These are phyloP conservation scores for Emydoidea blandingii DNA, from an alignment of 2,797 vertebrate genomes.

Conservation along the genomic window DNA sequence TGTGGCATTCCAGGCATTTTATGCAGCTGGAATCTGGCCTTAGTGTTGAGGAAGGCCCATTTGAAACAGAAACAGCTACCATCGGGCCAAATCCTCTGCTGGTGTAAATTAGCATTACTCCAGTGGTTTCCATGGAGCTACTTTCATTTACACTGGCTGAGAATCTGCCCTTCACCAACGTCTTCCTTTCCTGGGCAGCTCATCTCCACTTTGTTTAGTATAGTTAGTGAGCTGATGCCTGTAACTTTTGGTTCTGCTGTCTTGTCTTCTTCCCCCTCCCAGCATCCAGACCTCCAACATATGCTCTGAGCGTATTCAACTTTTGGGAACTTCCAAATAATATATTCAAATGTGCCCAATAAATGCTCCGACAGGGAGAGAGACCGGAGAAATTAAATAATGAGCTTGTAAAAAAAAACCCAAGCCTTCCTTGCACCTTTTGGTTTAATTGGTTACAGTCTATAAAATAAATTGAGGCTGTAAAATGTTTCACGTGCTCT, in stretches of 20 bases:
- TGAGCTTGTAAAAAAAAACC: neutral
- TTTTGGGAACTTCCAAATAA: neutral
- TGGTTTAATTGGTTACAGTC: neutral
- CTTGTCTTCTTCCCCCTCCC: neutral
- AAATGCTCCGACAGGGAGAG: neutral
- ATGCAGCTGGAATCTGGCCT: neutral
- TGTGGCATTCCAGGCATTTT: rapidly evolving
- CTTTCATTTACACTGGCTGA: neutral
- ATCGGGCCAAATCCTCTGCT: neutral
- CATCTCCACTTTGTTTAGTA: neutral
- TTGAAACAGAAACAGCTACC: neutral
- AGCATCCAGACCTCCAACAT: neutral
- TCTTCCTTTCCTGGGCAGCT: neutral
- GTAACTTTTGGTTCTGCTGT: neutral
- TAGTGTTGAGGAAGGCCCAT: neutral
- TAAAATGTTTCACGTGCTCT: neutral
- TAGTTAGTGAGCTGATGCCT: neutral
- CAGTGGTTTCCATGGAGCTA: neutral
- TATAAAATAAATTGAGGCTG: neutral
- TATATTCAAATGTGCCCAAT: neutral
- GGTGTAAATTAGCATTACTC: neutral
- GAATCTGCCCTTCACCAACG: neutral
- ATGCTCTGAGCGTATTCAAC: neutral
- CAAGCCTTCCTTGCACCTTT: neutral
- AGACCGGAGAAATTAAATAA: neutral